Evolutionary conservation across 2,888 invertebrate genomes (phyloP).

Genomic region (Gastrophysa polygoni): DNA sequence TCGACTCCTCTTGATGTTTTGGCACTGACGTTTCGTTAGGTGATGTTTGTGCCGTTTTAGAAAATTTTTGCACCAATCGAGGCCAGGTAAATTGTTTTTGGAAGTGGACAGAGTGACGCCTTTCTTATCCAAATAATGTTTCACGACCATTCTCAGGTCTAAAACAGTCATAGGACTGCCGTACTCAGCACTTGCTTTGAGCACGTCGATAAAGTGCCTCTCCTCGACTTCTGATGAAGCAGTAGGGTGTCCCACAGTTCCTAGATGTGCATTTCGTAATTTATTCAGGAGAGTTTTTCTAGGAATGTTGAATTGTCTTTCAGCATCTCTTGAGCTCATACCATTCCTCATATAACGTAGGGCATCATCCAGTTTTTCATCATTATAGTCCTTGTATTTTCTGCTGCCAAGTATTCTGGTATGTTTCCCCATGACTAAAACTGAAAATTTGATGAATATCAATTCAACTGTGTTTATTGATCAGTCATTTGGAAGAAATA

Average conservation of each 20-base stretch:
- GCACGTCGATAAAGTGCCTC: slow-evolving; percentile 9
- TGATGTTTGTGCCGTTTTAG: slow-evolving; percentile 15
- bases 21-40: slow-evolving; percentile 18
- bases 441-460: neutral
- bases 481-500: neutral
- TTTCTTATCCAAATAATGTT: slow-evolving; percentile 8
- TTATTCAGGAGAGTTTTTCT: neutral
- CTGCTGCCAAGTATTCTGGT: neutral
- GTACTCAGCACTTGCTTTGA: slow-evolving; percentile 13
- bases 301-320: neutral
- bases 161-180: slow-evolving; percentile 2
- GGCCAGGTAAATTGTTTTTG: slow-evolving; percentile 24
- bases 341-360: neutral
- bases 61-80: slow-evolving; percentile 13
- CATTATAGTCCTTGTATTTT: neutral
- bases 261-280: neutral
- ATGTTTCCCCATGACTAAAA: neutral
- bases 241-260: slow-evolving; percentile 12
- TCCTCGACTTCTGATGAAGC: slow-evolving; percentile 21
- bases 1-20: slow-evolving; percentile 30
- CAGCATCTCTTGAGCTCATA: neutral
- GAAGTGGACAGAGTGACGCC: slow-evolving; percentile 1
- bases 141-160: slow-evolving; percentile 17
- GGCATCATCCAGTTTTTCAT: neutral
- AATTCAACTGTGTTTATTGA: neutral